phyloP scores from a whole-genome alignment of 1,140 invertebrate species.

The Drosophila mayri region DNA sequence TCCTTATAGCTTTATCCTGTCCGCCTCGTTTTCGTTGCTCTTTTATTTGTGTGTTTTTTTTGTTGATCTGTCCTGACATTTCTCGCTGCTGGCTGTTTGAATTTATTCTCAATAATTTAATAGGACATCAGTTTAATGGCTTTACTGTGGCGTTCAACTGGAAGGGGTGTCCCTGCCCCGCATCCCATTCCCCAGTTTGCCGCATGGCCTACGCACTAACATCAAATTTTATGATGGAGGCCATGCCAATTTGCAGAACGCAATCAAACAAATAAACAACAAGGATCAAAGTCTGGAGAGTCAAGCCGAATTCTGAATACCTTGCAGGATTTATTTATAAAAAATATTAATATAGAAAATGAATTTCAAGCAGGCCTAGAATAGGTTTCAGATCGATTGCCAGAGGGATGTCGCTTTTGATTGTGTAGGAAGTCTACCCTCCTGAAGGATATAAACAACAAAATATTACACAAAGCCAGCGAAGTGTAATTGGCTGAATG shows the following conservation, averaged over 20 bases:
- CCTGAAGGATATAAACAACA: too few relatives aligned
- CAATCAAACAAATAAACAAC: constrained; percentile 71
- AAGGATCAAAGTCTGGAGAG: neutral
- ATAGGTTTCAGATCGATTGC: neutral
- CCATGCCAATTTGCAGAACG: constrained; percentile 59
- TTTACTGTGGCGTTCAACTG: constrained; percentile 49
- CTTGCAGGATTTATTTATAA: neutral
- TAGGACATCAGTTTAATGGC: constrained; percentile 71
- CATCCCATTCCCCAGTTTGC: neutral
- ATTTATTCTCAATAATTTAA: constrained; percentile 77
- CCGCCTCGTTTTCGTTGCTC: constrained; percentile 33
- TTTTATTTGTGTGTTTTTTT: constrained; percentile 27
- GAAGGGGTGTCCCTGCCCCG: constrained; percentile 11
- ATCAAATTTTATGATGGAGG: constrained; percentile 67
- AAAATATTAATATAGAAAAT: neutral
- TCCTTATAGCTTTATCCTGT: constrained; percentile 36
- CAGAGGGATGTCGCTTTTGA: neutral
- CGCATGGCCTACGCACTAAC: constrained; percentile 53
- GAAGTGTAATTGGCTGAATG: neutral
- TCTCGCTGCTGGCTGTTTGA: constrained; percentile 45
- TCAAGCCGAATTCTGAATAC: neutral
- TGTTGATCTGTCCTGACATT: neutral
- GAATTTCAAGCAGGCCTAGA: neutral
- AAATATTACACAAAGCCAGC: constrained; percentile 3
- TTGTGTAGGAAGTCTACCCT: too few relatives aligned